phyloP scores from a whole-genome alignment of 2,888 invertebrate genomes.

The Idaea biselata region DNA sequence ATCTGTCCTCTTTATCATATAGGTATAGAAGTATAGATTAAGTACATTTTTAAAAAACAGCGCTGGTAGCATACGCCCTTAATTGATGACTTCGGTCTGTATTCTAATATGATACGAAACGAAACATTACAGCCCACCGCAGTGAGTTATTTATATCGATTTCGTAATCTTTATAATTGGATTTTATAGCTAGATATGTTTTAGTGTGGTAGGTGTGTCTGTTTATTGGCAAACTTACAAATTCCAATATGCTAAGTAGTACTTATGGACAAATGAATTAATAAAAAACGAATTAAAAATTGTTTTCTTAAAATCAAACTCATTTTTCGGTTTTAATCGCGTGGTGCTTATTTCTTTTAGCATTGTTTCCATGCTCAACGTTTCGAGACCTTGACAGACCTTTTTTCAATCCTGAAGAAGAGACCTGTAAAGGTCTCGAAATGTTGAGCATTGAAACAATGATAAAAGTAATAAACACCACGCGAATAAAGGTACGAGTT shows the following conservation, averaged over 20 bases:
- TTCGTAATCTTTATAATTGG: not conserved
- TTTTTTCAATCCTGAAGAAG: no score
- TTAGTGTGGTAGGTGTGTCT: not conserved
- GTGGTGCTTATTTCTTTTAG: no score
- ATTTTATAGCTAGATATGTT: not conserved
- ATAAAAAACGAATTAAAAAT: not conserved
- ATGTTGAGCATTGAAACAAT: no score
- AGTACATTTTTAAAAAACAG: no score
- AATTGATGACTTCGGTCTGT: not conserved
- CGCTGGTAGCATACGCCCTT: not conserved
- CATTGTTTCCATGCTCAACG: no score
- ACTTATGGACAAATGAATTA: not conserved
- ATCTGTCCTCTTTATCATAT: no score
- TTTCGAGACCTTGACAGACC: no score
- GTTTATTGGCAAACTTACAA: not conserved
- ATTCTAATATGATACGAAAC: not conserved
- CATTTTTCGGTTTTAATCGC: no score
- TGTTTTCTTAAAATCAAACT: not conserved
- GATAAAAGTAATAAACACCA: no score
- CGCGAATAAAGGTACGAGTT: no score
- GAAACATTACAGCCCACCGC: not conserved
- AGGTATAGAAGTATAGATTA: no score
- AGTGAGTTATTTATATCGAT: not conserved
- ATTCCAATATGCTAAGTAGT: not conserved
- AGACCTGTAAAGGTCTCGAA: no score